Base-by-base conservation (phyloP, 2,797 vertebrate genomes). In the Loris lydekkerianus region DNA sequence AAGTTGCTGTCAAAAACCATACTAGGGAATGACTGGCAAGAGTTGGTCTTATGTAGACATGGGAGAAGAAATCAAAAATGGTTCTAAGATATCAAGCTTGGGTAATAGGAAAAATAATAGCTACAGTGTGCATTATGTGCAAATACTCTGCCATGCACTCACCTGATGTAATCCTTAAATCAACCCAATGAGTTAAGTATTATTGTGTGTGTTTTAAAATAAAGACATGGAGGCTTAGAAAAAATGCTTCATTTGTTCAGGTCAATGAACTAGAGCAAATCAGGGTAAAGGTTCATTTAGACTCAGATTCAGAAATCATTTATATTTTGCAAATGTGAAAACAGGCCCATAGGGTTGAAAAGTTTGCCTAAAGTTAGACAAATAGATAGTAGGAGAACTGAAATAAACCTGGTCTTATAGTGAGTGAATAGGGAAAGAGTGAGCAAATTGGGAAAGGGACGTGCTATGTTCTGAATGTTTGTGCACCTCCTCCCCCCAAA, bases 151-250 rank as follows among this genome's bases (percentile, higher is more conserved):
- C 43, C 81, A 34, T 11, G 13, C 2, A 60, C 20, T 88, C 14
- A 40, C 9, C 14, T 92, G 37, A 43, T 4, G 9, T 65, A 43
- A 84, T 91, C 13, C 56, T 73, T 49, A 53, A 49, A 43, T 73
- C 61, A 86, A 58, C 14, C 15, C 9, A 43, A 60, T 29, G 25
- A 91, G 21, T 92, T 86, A 89, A 83, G 73, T n/a, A 72, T 60
- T 27, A 40, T n/a, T 46, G 31, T 75, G 75, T 91, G 85, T 27
- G 29, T 40, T 86, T 84, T 87, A 18, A 86, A 96, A 96, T 87
- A 63, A 91, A 85, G 53, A 65, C 11, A 60, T 0, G 34, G 65
- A 81, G 8, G 5, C 34, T 89, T 92, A 73, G 5, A 81, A 8
- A 84, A 96, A 70, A 93, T 89, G 17, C 10, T 25, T 31, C 23